Base-by-base conservation (phyloP, 1,140 invertebrate genomes). In the Agraylea sexmaculata region DNA sequence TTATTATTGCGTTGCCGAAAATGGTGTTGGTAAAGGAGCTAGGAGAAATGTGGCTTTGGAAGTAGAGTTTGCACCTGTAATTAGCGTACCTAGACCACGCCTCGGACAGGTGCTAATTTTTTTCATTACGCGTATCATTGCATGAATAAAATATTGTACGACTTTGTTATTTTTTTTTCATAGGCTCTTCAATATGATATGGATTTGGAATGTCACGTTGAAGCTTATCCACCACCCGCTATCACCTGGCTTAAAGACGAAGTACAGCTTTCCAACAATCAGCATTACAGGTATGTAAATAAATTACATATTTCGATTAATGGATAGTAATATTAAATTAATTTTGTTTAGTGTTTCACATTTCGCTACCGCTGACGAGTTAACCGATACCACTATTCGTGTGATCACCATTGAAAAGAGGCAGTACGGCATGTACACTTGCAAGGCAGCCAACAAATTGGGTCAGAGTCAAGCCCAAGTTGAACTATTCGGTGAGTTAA, bases 1-100 rank as follows among this genome's bases (percentile, higher is more conserved):
- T 0, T 92, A 92, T 60, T 92, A 91, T 57, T 94, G 90, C 52
- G 83, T 93, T 10, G 89, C 88, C 18, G 88, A 93, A 55, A 93
- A 94, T 56, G 82, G 78, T 16, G 87, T 92, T 1, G 87, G 87
- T 33, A 77, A 77, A 49, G 87, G 87, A 1, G 78, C 83, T 4
- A 65, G 83, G 22, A 68, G 87, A 50, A 90, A 91, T 53, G 85
- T 92, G 46, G 87, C 85, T 40, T 71, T 93, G 1, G 87, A 92
- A 62, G 83, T 91, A 16, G 86, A 91, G 62, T 89, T 87, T 52
- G 67, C 83, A 0, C 88, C 89, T 0, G 81, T 89, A 0, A 83
- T 93, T 20, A 80, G 76, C 2, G 83, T 87, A 11, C 81, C 84
- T 0, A 67, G 82, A 31, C 83, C 83, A 0, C 69, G 84, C 10